A percentile compares a stretch with the other conserved stretches of the same genome.
These are phyloP conservation scores for Netta rufina DNA, from an alignment of 2,797 vertebrate genomes.

Conservation along the genomic window DNA sequence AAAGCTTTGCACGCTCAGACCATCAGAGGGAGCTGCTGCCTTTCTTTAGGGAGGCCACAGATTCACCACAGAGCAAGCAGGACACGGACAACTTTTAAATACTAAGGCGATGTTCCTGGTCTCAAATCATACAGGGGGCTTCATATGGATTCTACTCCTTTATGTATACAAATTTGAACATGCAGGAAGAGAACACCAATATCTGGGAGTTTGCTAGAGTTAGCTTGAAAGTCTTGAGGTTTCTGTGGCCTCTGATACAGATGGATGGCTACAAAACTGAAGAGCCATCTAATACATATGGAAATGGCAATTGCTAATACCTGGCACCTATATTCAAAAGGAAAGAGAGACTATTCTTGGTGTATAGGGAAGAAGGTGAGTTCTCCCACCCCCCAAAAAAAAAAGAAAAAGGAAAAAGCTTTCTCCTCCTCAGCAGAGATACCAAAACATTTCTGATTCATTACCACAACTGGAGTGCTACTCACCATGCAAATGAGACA, in stretches of 20 bases:
- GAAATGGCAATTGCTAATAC: background rate
- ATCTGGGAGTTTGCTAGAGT: background rate
- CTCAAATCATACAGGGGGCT: background rate
- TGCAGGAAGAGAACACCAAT: background rate
- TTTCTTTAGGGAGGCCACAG: conserved; percentile 25
- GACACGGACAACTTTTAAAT: background rate
- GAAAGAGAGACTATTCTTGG: background rate
- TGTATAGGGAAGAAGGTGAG: background rate
- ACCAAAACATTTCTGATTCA: conserved; percentile 70
- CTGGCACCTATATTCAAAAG: background rate
- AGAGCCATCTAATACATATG: background rate
- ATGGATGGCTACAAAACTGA: background rate
- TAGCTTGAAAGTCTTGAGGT: background rate
- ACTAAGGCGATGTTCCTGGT: background rate
- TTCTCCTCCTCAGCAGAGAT: conserved; percentile 2
- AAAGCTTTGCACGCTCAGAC: conserved; percentile 22
- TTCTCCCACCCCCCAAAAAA: background rate
- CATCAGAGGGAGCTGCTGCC: conserved; percentile 75
- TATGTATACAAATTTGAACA: background rate
- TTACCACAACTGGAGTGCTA: conserved; percentile 64
- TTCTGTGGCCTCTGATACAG: background rate
- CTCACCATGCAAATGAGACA: conserved; percentile 99
- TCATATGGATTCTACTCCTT: background rate
- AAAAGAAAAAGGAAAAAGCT: background rate
- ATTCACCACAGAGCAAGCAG: background rate